A percentile compares a stretch with the other conserved stretches of the same genome.
Evolutionary conservation across 2,113 vertebrate species (phyloP).

Genomic region (Delphinus delphis): DNA sequence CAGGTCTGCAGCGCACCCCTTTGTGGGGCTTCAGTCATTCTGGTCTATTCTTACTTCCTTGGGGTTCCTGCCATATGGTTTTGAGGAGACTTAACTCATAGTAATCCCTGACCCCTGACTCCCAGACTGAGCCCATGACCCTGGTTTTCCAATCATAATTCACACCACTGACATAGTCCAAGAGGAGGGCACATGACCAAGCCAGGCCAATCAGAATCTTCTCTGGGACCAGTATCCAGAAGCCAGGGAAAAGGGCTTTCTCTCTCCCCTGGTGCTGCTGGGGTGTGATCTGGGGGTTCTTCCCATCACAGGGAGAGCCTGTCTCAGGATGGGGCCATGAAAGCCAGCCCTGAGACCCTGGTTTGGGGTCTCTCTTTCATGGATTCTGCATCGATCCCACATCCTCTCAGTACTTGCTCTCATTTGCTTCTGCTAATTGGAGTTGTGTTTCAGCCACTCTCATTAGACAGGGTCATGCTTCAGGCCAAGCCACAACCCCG

Average conservation of each 20-base stretch:
- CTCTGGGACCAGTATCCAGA: neutral
- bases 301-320: neutral
- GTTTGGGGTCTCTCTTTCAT: neutral
- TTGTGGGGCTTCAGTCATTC: neutral
- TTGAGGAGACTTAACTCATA: neutral
- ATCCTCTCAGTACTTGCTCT: neutral
- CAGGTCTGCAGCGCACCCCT: fast-evolving
- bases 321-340: neutral
- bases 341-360: neutral
- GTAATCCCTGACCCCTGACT: neutral
- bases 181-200: neutral
- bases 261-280: neutral
- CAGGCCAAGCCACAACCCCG: neutral
- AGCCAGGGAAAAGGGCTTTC: neutral
- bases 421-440: neutral
- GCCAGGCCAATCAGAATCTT: neutral
- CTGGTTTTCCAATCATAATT: neutral
- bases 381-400: neutral
- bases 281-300: neutral
- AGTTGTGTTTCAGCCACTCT: neutral
- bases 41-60: neutral
- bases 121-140: neutral
- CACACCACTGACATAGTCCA: fast-evolving
- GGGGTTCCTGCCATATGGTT: neutral
- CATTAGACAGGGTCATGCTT: neutral